These are phyloP conservation scores for Aphelenchoides bicaudatus DNA, from an alignment of 2,888 invertebrate species.

Conservation along the genomic window DNA sequence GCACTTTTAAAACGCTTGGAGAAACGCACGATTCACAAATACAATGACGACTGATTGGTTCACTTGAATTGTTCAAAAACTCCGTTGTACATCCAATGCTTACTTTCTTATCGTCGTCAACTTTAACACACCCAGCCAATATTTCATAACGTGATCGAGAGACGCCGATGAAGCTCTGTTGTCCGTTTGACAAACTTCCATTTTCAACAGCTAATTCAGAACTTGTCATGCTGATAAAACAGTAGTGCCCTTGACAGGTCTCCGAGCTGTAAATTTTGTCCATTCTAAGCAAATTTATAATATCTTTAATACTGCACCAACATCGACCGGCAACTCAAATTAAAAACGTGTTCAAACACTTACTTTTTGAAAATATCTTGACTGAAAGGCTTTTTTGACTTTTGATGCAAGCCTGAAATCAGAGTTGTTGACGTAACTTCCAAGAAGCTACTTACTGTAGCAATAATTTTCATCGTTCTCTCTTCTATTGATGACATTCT, in stretches of 20 bases:
- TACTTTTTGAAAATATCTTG: slow-evolving; percentile 55
- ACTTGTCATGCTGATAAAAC: slow-evolving; percentile 55
- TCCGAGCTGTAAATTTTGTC: slow-evolving; percentile 44
- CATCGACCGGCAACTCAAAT: neutral
- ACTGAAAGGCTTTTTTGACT: slow-evolving; percentile 48
- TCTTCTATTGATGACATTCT: slow-evolving; percentile 48
- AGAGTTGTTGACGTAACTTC: too few relatives aligned
- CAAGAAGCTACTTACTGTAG: too few relatives aligned
- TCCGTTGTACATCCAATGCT: slow-evolving; percentile 53
- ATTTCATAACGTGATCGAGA: slow-evolving; percentile 47
- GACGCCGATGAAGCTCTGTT: slow-evolving; percentile 43
- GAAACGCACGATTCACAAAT: slow-evolving; percentile 55
- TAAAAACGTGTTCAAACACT: slow-evolving; percentile 12
- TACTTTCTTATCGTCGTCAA: slow-evolving; percentile 57
- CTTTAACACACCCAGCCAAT: slow-evolving; percentile 57
- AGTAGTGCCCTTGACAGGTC: slow-evolving; percentile 59
- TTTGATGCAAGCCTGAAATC: slow-evolving; percentile 45
- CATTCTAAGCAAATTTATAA: slow-evolving; percentile 20
- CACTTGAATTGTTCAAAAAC: slow-evolving; percentile 42
- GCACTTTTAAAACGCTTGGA: too few relatives aligned
- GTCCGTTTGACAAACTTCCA: slow-evolving; percentile 3
- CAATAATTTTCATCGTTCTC: slow-evolving; percentile 52
- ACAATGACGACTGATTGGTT: slow-evolving; percentile 51
- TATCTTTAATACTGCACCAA: neutral
- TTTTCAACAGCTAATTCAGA: slow-evolving; percentile 52